Evolutionary conservation across 30 jellyfish, hydroid and myxozoan genomes (phyloP), one percentile per base, ranked within the genome.

Genomic region (Turritopsis dohrnii): DNA sequence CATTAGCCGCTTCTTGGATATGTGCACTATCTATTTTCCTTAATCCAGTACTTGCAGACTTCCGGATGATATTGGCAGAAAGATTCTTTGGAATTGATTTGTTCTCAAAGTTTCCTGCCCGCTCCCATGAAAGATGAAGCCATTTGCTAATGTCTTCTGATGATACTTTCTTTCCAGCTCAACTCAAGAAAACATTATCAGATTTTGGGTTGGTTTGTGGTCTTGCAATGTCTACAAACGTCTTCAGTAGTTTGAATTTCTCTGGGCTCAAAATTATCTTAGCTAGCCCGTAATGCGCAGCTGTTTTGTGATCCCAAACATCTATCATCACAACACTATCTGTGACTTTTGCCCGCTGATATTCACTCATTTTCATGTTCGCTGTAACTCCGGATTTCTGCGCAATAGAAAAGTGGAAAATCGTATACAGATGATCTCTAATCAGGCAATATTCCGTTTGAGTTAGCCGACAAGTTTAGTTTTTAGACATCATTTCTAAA

Each of bases 291-390:
- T 13, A 74, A 24, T 28, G 24, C 65, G 53, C 83, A n/a, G 24
- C 65, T 24, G 83, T 74, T 74, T 74, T 74, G 41, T 74, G 83
- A 60, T 74, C 60, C 83, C 83, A 74, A 23, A 74, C 83, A 24
- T 26, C 65, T 22, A 74, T 29, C 53, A 24, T 13, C 65, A 21
- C 28, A 27, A 74, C 54, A 20, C 83, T 71, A 52, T 74, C 83
- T 74, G 1, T 8, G 1, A 23, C 9, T 17, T 74, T 26, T 26
- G 54, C 65, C 0, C 60, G 26, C 54, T 23, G 4, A 30, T 16
- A 74, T 1, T 74, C 83, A 74, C 41, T 29, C 54, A 74, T 74
- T 22, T 27, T 74, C 83, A 74, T 74, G 54, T 74, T 26, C 26
- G 65, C 65, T 13, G 83, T 24, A 24, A 74, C 83, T 9, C 83